These are phyloP conservation scores for Halictus rubicundus DNA, from an alignment of 1,140 invertebrate genomes.

Conservation along the genomic window DNA sequence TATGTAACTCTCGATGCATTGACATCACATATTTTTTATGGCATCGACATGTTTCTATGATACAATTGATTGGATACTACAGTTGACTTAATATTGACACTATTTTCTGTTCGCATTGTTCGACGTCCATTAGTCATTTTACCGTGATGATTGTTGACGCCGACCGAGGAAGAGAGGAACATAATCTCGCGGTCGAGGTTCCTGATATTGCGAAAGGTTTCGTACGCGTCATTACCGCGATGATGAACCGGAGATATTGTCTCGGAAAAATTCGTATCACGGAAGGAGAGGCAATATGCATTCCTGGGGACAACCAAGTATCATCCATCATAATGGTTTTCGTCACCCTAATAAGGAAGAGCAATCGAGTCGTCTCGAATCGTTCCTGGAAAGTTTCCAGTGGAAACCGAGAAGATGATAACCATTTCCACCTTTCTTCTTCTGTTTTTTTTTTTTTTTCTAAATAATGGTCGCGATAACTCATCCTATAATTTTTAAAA, in stretches of 20 bases:
- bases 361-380: neutral
- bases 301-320: neutral
- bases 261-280: neutral
- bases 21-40: neutral
- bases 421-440: too few relatives aligned
- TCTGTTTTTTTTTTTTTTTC: too few relatives aligned
- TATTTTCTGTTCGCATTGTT: constrained; percentile 4
- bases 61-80: neutral
- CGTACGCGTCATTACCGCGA: neutral
- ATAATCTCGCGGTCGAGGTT: neutral
- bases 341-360: neutral
- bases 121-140: neutral
- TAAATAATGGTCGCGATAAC: too few relatives aligned
- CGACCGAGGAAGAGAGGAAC: neutral
- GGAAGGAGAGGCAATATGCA: neutral
- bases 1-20: neutral
- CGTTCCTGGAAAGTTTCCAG: too few relatives aligned
- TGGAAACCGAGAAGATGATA: neutral
- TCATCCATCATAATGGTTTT: neutral
- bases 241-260: neutral
- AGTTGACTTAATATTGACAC: constrained; percentile 12
- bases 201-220: neutral
- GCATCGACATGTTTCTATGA: too few relatives aligned
- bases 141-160: neutral
- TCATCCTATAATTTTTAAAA: too few relatives aligned